Evolutionary conservation across 2,888 invertebrate genomes (phyloP).

Genomic region (Synergus itoensis): DNA sequence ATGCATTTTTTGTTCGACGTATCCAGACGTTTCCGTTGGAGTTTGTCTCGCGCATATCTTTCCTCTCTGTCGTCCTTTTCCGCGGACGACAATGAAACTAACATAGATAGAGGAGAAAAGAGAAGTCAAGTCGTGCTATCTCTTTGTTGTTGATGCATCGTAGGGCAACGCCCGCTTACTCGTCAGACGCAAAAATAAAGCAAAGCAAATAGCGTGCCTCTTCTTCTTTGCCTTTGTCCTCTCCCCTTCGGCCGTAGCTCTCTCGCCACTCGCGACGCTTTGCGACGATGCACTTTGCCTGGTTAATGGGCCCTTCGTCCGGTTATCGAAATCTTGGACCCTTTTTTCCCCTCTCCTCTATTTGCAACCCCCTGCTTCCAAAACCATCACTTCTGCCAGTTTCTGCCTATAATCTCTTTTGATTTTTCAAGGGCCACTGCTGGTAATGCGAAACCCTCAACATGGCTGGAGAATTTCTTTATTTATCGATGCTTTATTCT

Average conservation of each 20-base stretch:
- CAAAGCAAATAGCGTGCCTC: conserved; percentile 51
- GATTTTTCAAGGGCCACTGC: not conserved
- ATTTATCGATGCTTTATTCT: too few relatives aligned
- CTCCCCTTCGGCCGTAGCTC: conserved; percentile 17
- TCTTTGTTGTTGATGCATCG: conserved; percentile 63
- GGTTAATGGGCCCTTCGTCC: conserved; percentile 36
- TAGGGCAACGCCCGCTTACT: conserved; percentile 62
- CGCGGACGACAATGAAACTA: conserved; percentile 53
- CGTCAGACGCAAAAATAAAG: conserved; percentile 69
- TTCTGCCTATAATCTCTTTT: not conserved
- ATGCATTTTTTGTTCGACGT: not conserved
- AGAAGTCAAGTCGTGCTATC: conserved; percentile 54
- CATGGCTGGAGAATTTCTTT: not conserved
- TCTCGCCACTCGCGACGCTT: conserved; percentile 16
- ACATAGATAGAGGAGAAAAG: conserved; percentile 46
- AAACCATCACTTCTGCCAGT: not conserved
- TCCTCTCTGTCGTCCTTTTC: conserved; percentile 43
- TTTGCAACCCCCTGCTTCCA: not conserved
- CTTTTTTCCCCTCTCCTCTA: not conserved
- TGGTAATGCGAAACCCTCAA: not conserved
- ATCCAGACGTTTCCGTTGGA: not conserved
- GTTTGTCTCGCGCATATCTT: conserved; percentile 19
- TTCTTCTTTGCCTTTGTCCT: conserved; percentile 45
- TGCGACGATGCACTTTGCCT: conserved; percentile 37
- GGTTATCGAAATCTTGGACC: conserved; percentile 32